Evolutionary conservation across 2,113 vertebrate genomes (phyloP).

Genomic region (Ciconia stormi): DNA sequence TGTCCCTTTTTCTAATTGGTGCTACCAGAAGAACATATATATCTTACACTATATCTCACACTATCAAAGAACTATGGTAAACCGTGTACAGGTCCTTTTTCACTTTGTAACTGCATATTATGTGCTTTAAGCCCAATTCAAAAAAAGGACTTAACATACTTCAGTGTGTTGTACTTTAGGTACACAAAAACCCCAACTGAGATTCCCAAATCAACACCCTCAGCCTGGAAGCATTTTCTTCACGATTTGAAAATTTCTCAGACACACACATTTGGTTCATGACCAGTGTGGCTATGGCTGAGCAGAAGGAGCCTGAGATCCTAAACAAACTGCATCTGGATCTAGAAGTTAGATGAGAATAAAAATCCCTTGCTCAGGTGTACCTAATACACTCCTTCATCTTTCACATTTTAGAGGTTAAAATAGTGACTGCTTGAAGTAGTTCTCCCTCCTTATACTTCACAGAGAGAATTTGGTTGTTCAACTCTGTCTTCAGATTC

Average conservation of each 20-base stretch:
- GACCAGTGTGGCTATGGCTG: background rate
- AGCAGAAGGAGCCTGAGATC: background rate
- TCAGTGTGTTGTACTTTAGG: background rate
- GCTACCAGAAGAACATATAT: background rate
- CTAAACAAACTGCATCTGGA: background rate
- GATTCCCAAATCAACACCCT: background rate
- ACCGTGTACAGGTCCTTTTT: accelerated
- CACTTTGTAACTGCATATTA: background rate
- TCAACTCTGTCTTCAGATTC: background rate
- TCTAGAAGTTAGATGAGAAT: background rate
- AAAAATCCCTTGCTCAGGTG: background rate
- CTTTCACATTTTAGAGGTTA: background rate
- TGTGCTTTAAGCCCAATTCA: background rate
- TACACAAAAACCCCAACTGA: background rate
- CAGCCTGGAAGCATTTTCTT: background rate
- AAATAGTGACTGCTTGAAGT: background rate
- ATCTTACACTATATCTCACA: background rate
- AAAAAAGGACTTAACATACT: background rate
- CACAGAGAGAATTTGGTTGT: background rate
- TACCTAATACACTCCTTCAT: background rate
- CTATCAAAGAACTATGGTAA: accelerated
- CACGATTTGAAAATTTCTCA: background rate
- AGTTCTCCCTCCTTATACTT: background rate
- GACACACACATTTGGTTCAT: background rate
- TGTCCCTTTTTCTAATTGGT: background rate